Evolutionary conservation across 2,888 invertebrate genomes (phyloP).

Genomic region (Sceliomorpha sp.): DNA sequence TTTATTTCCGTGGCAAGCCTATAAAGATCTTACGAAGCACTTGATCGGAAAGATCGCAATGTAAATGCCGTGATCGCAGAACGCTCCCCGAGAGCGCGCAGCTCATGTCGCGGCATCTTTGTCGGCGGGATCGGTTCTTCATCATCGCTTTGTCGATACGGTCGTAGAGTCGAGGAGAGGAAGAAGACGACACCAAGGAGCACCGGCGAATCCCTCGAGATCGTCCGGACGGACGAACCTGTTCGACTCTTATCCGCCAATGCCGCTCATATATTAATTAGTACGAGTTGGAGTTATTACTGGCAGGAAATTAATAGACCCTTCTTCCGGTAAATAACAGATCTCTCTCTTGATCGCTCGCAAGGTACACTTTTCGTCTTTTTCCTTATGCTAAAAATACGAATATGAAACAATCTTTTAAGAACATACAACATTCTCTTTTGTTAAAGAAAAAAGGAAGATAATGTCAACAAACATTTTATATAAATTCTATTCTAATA

Average conservation of each 20-base stretch:
- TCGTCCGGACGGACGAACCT: constrained; percentile 68
- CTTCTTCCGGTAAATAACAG: constrained; percentile 70
- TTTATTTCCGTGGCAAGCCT: constrained; percentile 65
- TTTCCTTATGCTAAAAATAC: too few relatives aligned
- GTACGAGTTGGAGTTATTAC: constrained; percentile 73
- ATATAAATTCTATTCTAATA: too few relatives aligned
- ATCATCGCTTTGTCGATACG: constrained; percentile 75
- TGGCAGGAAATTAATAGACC: constrained; percentile 74
- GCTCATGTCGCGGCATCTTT: constrained; percentile 77
- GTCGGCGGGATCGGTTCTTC: constrained; percentile 75
- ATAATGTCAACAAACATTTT: too few relatives aligned
- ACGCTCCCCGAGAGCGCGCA: constrained; percentile 59
- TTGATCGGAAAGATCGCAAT: constrained; percentile 57
- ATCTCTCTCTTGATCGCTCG: constrained; percentile 20
- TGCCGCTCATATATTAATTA: constrained; percentile 75
- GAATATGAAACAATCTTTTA: too few relatives aligned
- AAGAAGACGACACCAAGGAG: constrained; percentile 39
- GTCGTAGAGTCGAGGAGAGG: constrained; percentile 37
- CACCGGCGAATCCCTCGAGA: constrained; percentile 52
- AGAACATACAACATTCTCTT: too few relatives aligned
- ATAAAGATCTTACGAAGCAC: constrained; percentile 63
- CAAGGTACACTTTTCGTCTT: too few relatives aligned
- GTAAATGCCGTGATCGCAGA: constrained; percentile 50
- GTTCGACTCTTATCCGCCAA: constrained; percentile 65
- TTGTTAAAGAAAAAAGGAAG: too few relatives aligned